Conservation (phyloP, 2,888 invertebrate species). For the Meta bourneti region DNA sequence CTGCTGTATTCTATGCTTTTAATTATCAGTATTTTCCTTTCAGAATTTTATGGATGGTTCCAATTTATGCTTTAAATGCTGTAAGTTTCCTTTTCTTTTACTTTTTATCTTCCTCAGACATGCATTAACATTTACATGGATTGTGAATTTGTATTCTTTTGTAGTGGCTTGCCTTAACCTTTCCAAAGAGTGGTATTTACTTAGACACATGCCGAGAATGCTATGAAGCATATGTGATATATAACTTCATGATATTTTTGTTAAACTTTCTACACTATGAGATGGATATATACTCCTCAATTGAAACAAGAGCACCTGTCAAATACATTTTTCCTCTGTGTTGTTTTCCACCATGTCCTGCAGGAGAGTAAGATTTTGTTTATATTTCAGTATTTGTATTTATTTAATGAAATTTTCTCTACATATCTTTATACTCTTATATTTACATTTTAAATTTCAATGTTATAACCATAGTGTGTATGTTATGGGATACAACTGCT, state of each 20-base stretch:
- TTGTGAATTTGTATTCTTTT: constrained; percentile 77
- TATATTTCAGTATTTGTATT: constrained; percentile 78
- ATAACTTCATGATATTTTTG: constrained; percentile 97
- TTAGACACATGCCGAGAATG: constrained; percentile 96
- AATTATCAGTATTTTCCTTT: constrained; percentile 78
- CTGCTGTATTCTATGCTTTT: too few relatives aligned
- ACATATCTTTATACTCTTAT: not conserved
- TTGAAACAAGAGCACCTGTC: constrained; percentile 85
- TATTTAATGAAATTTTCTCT: constrained; percentile 87
- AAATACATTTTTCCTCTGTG: constrained; percentile 95
- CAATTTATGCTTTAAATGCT: constrained; percentile 96
- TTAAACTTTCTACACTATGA: constrained; percentile 93
- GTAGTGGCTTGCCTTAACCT: constrained; percentile 92
- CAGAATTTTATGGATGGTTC: constrained; percentile 98
- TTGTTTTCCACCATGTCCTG: constrained; percentile 94
- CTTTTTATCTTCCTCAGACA: not conserved
- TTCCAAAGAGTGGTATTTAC: constrained; percentile 93
- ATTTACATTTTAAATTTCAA: not conserved
- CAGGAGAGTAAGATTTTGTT: constrained; percentile 87
- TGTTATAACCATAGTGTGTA: not conserved
- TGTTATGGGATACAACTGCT: too few relatives aligned
- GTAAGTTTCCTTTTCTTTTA: constrained; percentile 83
- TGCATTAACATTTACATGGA: not conserved
- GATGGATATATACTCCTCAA: constrained; percentile 88
- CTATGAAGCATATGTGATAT: constrained; percentile 98